Percentiles rank a stretch among this genome's conserved stretches.
These are phyloP conservation scores for Actinostola sp. DNA, from an alignment of 92 coral and sea anemone species.

Conservation along the genomic window DNA sequence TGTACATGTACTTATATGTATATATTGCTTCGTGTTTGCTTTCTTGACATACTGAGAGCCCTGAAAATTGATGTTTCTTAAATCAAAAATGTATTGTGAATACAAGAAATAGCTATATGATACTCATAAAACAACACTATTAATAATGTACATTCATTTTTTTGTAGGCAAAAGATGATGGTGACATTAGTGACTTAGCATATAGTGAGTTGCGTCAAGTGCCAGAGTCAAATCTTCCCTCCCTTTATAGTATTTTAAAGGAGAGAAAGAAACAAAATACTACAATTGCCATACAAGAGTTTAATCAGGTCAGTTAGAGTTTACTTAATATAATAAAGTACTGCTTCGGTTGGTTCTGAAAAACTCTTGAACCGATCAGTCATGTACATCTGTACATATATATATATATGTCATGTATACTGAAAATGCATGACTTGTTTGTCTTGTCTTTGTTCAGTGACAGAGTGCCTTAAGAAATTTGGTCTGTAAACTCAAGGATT, in stretches of 20 bases:
- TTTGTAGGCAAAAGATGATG: slow-evolving; percentile 22
- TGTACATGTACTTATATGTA: not conserved
- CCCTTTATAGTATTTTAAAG: not conserved
- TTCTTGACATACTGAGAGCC: not conserved
- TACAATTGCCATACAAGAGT: slow-evolving; percentile 9
- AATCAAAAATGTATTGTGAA: not conserved
- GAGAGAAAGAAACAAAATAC: slow-evolving; percentile 7
- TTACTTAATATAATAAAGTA: not conserved
- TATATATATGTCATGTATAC: too few species aligned
- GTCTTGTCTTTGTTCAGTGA: too few species aligned
- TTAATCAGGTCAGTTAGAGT: slow-evolving; percentile 1
- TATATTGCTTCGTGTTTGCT: not conserved
- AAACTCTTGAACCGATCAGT: not conserved
- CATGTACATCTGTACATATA: not conserved
- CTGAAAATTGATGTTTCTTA: not conserved
- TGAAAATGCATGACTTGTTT: too few species aligned
- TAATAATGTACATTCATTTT: not conserved
- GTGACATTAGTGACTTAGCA: not conserved
- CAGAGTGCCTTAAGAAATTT: too few species aligned
- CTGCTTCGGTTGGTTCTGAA: not conserved
- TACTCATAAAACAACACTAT: too few species aligned
- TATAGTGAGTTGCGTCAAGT: slow-evolving; percentile 12
- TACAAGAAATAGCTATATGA: not conserved
- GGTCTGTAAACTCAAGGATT: too few species aligned
- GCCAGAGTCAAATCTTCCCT: not conserved